Evolutionary conservation across 2,888 invertebrate genomes (phyloP).

Genomic region (Pachydiplax longipennis): DNA sequence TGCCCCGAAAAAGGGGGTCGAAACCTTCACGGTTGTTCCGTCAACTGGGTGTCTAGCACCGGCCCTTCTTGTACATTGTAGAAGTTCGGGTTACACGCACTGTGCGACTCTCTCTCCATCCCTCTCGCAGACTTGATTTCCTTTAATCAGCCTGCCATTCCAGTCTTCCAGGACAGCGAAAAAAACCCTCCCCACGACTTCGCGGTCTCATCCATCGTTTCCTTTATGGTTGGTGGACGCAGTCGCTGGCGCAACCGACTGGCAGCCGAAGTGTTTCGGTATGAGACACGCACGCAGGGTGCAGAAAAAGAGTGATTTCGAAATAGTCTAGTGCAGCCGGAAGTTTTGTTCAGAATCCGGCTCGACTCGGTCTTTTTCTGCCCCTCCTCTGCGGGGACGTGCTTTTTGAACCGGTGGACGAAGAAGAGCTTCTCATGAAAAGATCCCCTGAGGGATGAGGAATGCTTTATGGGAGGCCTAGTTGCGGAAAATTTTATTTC

Average conservation of each 20-base stretch:
- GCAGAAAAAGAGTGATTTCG: slow-evolving; percentile 22
- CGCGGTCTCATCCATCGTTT: background rate
- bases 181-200: background rate
- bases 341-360: background rate
- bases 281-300: background rate
- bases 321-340: background rate
- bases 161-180: background rate
- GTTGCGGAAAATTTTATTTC: no score
- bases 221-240: slow-evolving; percentile 5
- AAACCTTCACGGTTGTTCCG: background rate
- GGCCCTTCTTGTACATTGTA: background rate
- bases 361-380: background rate
- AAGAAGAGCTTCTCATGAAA: background rate
- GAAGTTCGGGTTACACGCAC: background rate
- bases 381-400: background rate
- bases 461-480: no score
- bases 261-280: background rate
- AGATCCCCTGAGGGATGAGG: background rate
- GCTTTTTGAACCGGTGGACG: background rate
- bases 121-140: background rate
- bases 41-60: background rate
- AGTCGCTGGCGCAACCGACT: slow-evolving; percentile 21
- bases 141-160: slow-evolving; percentile 32
- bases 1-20: background rate
- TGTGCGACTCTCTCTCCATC: background rate